phyloP scores from a whole-genome alignment of 2,113 vertebrate genomes.

The Aphyosemion australe region DNA sequence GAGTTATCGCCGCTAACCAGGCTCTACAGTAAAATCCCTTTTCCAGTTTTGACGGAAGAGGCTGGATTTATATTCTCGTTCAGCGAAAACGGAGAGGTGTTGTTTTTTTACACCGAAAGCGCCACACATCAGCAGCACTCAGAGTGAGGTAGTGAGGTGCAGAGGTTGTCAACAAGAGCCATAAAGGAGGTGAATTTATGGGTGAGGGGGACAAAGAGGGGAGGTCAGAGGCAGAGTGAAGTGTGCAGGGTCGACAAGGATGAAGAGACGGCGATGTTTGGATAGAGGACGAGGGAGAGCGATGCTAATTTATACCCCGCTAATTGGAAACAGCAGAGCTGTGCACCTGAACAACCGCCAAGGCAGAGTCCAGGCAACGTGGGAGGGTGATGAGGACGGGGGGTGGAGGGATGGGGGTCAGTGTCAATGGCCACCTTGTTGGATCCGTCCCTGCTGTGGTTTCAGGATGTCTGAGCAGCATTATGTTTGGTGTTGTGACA shows the following conservation, averaged over 20 bases:
- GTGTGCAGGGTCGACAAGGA: conserved; percentile 74
- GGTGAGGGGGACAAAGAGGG: conserved; percentile 48
- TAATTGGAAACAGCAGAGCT: conserved; percentile 82
- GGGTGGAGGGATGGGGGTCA: conserved; percentile 65
- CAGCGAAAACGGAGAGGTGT: conserved; percentile 55
- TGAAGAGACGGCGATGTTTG: conserved; percentile 79
- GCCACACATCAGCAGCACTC: conserved; percentile 45
- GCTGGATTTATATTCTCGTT: conserved; percentile 56
- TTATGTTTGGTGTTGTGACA: conserved; percentile 73
- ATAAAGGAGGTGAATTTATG: conserved; percentile 78
- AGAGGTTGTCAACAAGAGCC: conserved; percentile 71
- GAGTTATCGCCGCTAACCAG: conserved; percentile 53
- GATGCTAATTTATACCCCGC: conserved; percentile 76
- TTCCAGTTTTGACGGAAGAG: conserved; percentile 43
- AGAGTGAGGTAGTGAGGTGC: conserved; percentile 61
- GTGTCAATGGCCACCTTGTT: conserved; percentile 81
- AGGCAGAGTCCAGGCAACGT: conserved; percentile 33
- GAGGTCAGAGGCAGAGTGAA: conserved; percentile 73
- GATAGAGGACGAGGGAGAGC: conserved; percentile 76
- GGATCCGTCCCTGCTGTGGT: conserved; percentile 49
- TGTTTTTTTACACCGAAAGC: conserved; percentile 54
- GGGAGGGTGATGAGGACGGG: conserved; percentile 72
- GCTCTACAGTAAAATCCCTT: conserved; percentile 52
- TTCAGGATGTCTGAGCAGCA: conserved; percentile 34
- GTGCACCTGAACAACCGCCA: conserved; percentile 80